Percentiles rank a stretch among this genome's conserved stretches.
These are phyloP conservation scores for Antheraea yamamai DNA, from an alignment of 2,888 invertebrate species.

Conservation along the genomic window DNA sequence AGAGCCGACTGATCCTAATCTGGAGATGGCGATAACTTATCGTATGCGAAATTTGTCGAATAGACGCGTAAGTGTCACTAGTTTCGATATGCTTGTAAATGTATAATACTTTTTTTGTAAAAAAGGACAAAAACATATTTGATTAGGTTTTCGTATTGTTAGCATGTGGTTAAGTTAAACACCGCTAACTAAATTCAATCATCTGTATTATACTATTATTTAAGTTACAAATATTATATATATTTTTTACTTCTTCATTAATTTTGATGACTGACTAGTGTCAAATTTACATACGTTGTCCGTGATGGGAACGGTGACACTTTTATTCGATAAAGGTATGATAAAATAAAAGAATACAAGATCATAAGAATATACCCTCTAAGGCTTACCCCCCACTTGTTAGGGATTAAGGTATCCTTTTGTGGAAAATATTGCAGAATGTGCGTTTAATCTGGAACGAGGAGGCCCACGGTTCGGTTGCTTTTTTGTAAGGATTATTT, in stretches of 20 bases:
- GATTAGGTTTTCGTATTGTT: neutral
- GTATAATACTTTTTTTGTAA: neutral
- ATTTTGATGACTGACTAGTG: neutral
- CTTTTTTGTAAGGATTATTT: constrained; percentile 65
- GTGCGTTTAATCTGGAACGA: constrained; percentile 74
- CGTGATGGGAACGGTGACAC: neutral
- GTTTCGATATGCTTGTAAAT: neutral
- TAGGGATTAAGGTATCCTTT: constrained; percentile 80
- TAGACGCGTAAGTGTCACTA: constrained; percentile 7
- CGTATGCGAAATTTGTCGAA: constrained; percentile 35
- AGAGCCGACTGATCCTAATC: constrained; percentile 46
- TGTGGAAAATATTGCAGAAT: constrained; percentile 79
- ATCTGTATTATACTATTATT: no score
- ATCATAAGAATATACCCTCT: constrained; percentile 58
- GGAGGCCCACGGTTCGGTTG: constrained; percentile 60
- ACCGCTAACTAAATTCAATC: neutral
- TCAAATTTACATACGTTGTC: neutral
- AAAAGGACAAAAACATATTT: neutral
- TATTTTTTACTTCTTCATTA: neutral
- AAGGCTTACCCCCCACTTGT: constrained; percentile 72
- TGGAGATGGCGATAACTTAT: constrained; percentile 42
- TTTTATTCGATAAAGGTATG: neutral
- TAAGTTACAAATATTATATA: no score
- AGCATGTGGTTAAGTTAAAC: neutral
- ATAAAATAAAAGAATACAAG: constrained; percentile 29